Base-by-base conservation (phyloP, 2,888 invertebrate genomes). In the Stenoptilia bipunctidactyla region DNA sequence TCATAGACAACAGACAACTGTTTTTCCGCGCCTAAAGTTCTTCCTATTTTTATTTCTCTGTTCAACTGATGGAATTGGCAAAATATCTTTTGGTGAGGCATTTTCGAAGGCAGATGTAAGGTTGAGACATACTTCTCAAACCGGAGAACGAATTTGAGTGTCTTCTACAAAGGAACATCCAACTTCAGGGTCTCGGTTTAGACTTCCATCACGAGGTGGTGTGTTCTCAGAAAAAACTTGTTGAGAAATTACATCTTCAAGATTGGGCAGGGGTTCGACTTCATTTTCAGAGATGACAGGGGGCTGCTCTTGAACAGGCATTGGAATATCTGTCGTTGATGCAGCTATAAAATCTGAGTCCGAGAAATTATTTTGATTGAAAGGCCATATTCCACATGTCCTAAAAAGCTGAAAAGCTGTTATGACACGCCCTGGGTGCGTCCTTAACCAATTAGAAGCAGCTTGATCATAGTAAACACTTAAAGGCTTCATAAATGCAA, bases 311-410 rank as follows among this genome's bases (percentile, higher is more conserved):
- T n/a, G n/a, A n/a, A n/a, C n/a, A n/a, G n/a, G n/a, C 6, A 20
- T 3, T 38, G 15, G 30, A 36, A 47, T 45, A 25, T 48, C 41
- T 15, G 52, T 53, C 14, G 53, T 46, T 41, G 30, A 37, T 12
- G 52, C 47, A 46, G 52, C n/a, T 27, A 48, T 25, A 36, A 52
- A 53, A 43, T 50, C 51, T 15, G 37, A 40, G 37, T 53, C 52
- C 2, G 43, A 45, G 38, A 51, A 53, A 36, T 43, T 43, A 33
- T 52, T 38, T 40, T 45, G 42, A 46, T 52, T 48, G 34, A 40
- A 47, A 5, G 51, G 51, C 49, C 47, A 52, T 34, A 54, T 53
- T 5, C 53, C 51, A 47, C 42, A 48, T 27, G 45, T 49, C 37
- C 35, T 40, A 38, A 5, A 53, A 56, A 15, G 40, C 42, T 55